These are phyloP conservation scores for Scaptomyza cyrtandrae DNA, from an alignment of 2,888 invertebrate genomes.

Conservation along the genomic window DNA sequence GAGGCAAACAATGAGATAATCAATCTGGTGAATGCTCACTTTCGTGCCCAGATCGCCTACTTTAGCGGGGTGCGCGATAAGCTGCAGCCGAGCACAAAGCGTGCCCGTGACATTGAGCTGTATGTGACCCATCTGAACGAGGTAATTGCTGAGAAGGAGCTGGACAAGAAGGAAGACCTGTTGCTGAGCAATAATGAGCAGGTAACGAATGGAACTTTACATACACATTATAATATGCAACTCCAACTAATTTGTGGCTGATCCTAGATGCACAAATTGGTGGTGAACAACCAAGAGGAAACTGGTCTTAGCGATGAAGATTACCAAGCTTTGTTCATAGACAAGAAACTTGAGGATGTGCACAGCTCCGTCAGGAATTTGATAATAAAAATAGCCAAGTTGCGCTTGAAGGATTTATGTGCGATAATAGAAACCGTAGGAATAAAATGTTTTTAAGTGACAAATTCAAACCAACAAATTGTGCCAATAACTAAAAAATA, in stretches of 20 bases:
- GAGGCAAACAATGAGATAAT: no score
- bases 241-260: background rate
- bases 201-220: constrained; percentile 42
- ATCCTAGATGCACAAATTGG: constrained; percentile 65
- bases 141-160: constrained; percentile 61
- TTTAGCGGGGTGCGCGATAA: no score
- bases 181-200: constrained; percentile 71
- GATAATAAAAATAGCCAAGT: no score
- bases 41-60: no score
- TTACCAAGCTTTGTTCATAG: constrained; percentile 64
- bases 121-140: constrained; percentile 59
- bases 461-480: no score
- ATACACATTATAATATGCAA: background rate
- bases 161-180: constrained; percentile 67
- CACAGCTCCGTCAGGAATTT: no score
- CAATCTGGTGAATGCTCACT: no score
- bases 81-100: constrained; percentile 55
- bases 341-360: constrained; percentile 69
- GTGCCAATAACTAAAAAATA: no score
- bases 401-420: no score
- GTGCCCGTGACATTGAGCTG: constrained; percentile 64
- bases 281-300: constrained; percentile 64
- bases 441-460: no score
- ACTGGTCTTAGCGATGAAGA: constrained; percentile 65
- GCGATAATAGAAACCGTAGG: no score